These are phyloP conservation scores for Pocillopora grandis DNA, from an alignment of 92 coral and sea anemone species.

Conservation along the genomic window DNA sequence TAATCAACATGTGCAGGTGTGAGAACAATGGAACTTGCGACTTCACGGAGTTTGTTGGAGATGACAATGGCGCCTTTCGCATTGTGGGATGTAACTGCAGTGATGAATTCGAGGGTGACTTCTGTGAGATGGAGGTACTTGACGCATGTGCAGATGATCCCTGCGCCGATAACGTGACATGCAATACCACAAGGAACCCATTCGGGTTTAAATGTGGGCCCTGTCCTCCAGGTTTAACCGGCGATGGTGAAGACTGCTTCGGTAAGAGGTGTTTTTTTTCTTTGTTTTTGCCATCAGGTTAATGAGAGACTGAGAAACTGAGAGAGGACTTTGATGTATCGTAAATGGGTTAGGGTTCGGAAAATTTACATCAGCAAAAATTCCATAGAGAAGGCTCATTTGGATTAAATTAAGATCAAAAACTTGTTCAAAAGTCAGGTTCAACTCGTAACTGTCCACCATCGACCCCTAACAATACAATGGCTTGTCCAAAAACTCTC, in stretches of 20 bases:
- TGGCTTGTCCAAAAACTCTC: no score
- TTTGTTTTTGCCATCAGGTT: neutral
- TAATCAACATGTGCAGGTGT: conserved; percentile 63
- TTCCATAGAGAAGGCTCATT: no score
- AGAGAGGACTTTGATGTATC: neutral
- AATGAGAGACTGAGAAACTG: neutral
- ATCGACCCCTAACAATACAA: no score
- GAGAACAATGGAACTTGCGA: conserved; percentile 56
- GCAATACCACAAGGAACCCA: conserved; percentile 35
- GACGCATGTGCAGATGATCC: conserved; percentile 68
- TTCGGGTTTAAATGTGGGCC: conserved; percentile 72
- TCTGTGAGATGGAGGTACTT: conserved; percentile 47
- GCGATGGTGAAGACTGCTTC: conserved; percentile 66
- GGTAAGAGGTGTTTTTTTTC: conserved; percentile 42
- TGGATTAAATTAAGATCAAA: no score
- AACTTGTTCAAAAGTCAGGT: no score
- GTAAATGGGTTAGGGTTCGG: neutral
- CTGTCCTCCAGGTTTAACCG: conserved; percentile 73
- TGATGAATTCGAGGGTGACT: conserved; percentile 57
- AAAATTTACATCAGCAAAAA: no score
- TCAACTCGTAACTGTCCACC: no score
- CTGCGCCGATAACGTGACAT: conserved; percentile 61
- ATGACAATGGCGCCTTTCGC: conserved; percentile 43
- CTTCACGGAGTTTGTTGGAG: conserved; percentile 38
- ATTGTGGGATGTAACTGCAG: conserved; percentile 67